These are phyloP conservation scores for Carlito syrichta DNA, from an alignment of 2,113 vertebrate genomes.

Conservation along the genomic window DNA sequence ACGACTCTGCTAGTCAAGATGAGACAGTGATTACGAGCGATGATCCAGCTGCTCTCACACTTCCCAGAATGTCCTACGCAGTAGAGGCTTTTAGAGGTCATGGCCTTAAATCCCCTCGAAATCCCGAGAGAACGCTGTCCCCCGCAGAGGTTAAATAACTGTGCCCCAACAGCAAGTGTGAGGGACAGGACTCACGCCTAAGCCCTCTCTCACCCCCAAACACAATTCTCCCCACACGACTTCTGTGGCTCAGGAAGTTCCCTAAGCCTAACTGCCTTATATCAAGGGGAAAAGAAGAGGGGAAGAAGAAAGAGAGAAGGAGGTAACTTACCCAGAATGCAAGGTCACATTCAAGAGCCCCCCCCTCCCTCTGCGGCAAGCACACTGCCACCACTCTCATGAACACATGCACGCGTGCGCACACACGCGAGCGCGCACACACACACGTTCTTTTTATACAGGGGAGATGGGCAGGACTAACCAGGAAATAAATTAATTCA, in stretches of 20 bases:
- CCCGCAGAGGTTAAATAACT: background rate
- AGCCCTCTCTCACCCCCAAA: background rate
- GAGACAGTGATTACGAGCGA: accelerated
- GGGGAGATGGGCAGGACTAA: constrained; percentile 26
- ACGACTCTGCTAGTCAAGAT: background rate
- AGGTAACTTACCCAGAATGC: background rate
- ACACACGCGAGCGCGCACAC: background rate
- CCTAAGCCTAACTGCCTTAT: background rate
- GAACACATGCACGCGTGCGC: background rate
- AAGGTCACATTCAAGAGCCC: background rate
- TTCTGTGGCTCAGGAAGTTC: background rate
- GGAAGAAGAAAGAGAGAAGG: background rate
- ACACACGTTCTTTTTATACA: background rate
- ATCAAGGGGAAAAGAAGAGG: background rate
- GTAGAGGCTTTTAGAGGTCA: background rate
- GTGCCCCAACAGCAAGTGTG: background rate
- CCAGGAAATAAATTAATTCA: constrained; percentile 68
- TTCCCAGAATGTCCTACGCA: background rate
- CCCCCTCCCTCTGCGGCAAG: too few species aligned
- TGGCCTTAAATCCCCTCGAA: too few species aligned
- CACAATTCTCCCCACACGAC: background rate
- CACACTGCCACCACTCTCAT: background rate
- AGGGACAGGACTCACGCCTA: too few species aligned
- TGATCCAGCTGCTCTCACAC: background rate
- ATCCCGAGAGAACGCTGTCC: background rate